Evolutionary conservation across 64 coral and sea anemone species (phyloP), one percentile per base, ranked within the genome.

Genomic region (Acropora yongei): DNA sequence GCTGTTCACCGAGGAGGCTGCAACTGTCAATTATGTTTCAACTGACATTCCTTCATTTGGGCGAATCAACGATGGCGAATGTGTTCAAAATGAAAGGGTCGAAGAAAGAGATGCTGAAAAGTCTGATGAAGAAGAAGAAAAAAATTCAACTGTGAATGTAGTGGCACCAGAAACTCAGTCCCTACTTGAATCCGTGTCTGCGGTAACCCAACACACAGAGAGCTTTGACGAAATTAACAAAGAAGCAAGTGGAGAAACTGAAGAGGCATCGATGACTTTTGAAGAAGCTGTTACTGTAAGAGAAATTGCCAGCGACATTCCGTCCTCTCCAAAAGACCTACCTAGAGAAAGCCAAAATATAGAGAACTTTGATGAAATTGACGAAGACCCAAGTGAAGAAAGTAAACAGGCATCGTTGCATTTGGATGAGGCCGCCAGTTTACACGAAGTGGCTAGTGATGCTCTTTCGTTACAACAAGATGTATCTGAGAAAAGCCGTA

Each of bases 321-420:
- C 57, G 5, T 84, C 80, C 44, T 84, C 80, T 3, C 80, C 80
- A 84, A 69, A 68, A 68, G 58, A 84, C 17, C 42, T 69, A 9
- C 41, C 44, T 45, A 14, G 2, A 13, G 80, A 84, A 67, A 84
- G 41, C 12, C 4, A 6, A 84, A 67, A 67, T 67, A 7, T 68
- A 6, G 80, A 69, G 3, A 13, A 2, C 13, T 93, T 39, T 44
- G 79, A 50, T 41, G 47, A 13, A 48, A 10, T 11, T 18, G 7
- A 8, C 13, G 60, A 84, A 30, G 30, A 30, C 30, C 30, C 30
- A 30, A 30, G 30, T 30, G 30, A 30, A 42, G 88, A 95, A 79
- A 72, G 50, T 6, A 77, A 45, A 53, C 81, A 12, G 42, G 46
- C 87, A 66, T 83, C 11, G 12, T 55, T 67, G 2, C 45, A 67